Evolutionary conservation across 2,888 invertebrate genomes (phyloP).

Genomic region (Rhamphomyia laevipes): DNA sequence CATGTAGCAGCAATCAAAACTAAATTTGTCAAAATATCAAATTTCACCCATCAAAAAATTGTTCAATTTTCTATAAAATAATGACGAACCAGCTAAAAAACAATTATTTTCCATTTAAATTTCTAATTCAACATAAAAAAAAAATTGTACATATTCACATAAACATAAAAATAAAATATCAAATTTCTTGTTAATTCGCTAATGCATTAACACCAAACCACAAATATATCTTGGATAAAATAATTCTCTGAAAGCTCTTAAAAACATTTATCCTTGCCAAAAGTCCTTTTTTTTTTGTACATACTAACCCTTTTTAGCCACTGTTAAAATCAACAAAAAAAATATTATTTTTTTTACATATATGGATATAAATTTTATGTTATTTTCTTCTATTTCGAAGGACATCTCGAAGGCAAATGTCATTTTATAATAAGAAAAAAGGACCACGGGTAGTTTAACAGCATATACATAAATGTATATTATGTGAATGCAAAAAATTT

Average conservation of each 20-base stretch:
- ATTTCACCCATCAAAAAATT: no score
- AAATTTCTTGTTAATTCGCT: constrained; percentile 14
- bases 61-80: no score
- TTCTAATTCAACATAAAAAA: neutral
- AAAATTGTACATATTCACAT: neutral
- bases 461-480: neutral
- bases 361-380: no score
- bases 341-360: neutral
- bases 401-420: constrained; percentile 1
- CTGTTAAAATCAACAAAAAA: neutral
- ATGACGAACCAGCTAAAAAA: neutral
- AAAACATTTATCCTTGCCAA: neutral
- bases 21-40: no score
- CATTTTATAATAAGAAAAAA: neutral
- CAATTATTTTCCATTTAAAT: no score
- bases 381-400: neutral
- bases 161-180: constrained; percentile 7
- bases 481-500: neutral
- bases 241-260: neutral
- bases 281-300: neutral
- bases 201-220: constrained; percentile 12
- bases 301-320: neutral
- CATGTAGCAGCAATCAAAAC: no score
- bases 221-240: neutral
- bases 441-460: neutral